These are phyloP conservation scores for Passer domesticus DNA, from an alignment of 2,113 vertebrate species.

Conservation along the genomic window DNA sequence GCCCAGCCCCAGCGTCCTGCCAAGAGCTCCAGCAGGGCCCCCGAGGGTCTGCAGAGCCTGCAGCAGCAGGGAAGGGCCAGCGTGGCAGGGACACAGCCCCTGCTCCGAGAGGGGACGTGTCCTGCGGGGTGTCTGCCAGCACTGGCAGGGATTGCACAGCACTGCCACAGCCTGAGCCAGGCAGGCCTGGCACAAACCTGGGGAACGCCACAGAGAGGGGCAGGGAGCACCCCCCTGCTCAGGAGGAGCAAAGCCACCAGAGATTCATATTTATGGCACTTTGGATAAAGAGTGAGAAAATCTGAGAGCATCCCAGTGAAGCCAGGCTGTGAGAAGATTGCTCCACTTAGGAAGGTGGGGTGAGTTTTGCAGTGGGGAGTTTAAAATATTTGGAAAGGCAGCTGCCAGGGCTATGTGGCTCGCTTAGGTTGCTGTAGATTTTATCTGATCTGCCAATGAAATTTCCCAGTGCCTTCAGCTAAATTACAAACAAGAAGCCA, in stretches of 20 bases:
- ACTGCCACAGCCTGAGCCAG: background rate
- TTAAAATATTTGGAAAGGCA: background rate
- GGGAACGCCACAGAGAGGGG: background rate
- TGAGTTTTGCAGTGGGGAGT: background rate
- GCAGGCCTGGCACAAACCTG: fast-evolving
- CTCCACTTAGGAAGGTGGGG: background rate
- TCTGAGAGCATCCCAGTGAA: background rate
- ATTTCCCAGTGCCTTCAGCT: background rate
- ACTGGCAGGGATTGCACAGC: fast-evolving
- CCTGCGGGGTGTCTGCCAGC: background rate
- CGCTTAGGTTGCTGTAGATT: background rate
- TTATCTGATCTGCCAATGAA: background rate
- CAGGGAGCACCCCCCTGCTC: background rate
- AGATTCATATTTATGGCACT: background rate
- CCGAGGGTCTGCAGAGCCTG: fast-evolving
- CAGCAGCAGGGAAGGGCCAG: background rate
- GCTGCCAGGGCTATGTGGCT: background rate
- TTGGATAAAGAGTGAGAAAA: background rate
- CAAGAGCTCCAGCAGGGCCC: background rate
- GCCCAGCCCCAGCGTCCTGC: background rate
- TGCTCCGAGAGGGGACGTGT: background rate
- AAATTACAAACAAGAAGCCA: background rate
- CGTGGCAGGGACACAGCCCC: background rate
- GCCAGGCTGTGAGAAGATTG: background rate
- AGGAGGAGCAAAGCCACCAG: fast-evolving